A percentile compares a stretch with the other conserved stretches of the same genome.
These are phyloP conservation scores for roundworm (Caenorhabditis elegans) DNA, from an alignment of 1,140 invertebrate species.

Conservation along the genomic window DNA sequence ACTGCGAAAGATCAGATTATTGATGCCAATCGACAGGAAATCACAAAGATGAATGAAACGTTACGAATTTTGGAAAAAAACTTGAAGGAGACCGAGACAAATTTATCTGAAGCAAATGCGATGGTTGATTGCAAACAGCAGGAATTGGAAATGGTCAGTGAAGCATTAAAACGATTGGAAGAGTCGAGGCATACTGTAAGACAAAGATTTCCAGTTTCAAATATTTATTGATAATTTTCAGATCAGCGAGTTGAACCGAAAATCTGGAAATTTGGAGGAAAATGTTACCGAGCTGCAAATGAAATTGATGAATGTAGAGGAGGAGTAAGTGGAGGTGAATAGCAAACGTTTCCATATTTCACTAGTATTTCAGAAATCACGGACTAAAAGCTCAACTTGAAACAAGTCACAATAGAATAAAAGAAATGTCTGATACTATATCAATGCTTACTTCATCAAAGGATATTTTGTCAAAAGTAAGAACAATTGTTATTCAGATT, in stretches of 20 bases:
- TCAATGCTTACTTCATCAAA: slow-evolving; percentile 24
- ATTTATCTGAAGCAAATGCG: neutral
- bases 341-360: too few relatives aligned
- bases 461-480: neutral
- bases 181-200: neutral
- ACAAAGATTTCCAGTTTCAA: neutral
- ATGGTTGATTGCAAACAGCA: slow-evolving; percentile 1
- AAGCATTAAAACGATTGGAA: neutral
- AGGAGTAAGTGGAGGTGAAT: neutral
- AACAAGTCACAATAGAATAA: neutral
- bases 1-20: slow-evolving; percentile 51
- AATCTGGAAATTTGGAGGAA: slow-evolving; percentile 25
- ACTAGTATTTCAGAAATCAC: neutral
- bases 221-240: neutral
- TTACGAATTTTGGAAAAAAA: slow-evolving; percentile 38
- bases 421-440: neutral
- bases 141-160: neutral
- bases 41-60: slow-evolving; percentile 35
- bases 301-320: neutral
- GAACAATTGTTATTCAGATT: neutral
- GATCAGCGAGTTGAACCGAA: slow-evolving; percentile 33
- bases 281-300: neutral
- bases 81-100: neutral
- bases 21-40: slow-evolving; percentile 49
- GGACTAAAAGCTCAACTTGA: neutral